phyloP scores from a whole-genome alignment of 2,888 invertebrate species.

The Acanthopleura granulata region DNA sequence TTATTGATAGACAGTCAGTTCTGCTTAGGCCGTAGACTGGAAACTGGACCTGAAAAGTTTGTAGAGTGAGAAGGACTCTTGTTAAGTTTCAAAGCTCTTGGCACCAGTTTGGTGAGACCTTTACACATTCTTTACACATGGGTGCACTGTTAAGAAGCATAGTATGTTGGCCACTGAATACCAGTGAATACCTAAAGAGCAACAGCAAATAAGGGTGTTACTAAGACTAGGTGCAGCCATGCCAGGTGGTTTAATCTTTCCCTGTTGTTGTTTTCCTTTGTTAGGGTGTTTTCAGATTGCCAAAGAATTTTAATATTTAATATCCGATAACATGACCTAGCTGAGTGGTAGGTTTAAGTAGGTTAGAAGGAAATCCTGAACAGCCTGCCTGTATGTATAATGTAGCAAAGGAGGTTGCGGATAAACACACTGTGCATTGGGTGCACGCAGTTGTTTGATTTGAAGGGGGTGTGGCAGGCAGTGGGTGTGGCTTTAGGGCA shows the following conservation, averaged over 20 bases:
- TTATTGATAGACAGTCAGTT: no score
- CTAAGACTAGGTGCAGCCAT: background rate
- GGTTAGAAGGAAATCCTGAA: no score
- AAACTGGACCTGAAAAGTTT: no score
- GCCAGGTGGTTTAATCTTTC: no score
- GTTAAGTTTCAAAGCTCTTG: background rate
- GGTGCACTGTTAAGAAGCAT: slow-evolving; percentile 2
- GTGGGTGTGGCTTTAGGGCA: background rate
- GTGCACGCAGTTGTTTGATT: background rate
- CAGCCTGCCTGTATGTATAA: no score
- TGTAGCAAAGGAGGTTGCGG: background rate
- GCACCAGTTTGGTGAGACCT: background rate
- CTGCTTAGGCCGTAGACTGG: no score
- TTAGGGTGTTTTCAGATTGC: no score
- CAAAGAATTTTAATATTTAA: no score
- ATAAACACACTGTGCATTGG: background rate
- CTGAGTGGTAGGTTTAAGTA: no score
- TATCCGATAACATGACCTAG: no score
- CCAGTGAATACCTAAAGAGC: background rate
- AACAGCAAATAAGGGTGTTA: background rate
- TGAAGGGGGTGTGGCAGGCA: background rate
- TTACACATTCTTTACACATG: slow-evolving; percentile 1
- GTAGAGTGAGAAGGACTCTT: no score
- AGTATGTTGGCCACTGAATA: background rate
- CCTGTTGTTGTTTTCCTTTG: no score